Evolutionary conservation across 2,888 invertebrate genomes (phyloP), one percentile per base, ranked within the genome.

Genomic region (Drosophila paracracens): DNA sequence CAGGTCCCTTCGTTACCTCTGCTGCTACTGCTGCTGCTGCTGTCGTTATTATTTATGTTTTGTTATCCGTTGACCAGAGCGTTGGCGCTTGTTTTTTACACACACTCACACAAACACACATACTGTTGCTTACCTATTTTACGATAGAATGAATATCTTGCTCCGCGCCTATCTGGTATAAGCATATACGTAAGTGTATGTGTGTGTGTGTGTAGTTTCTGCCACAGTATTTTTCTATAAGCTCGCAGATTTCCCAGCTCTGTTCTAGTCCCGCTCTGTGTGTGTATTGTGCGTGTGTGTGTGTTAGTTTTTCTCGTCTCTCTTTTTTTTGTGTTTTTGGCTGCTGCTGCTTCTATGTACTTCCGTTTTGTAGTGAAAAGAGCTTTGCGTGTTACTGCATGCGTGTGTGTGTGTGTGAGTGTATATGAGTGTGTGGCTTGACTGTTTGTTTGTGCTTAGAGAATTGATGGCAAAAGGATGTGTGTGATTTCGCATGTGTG

Each of bases 31-130:
- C 62, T 63, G 21, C 69, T 48, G 62, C 75, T 70, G 33, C 71
- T 81, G 87, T 83, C 85, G 86, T 91, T 91, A 91, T 91, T 91
- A 91, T 91, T 91, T 91, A 91, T 91, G 91, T 87, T 86, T 87
- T 89, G 90, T 91, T 91, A 83, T 90, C 88, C 90, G 91, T 84
- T 90, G 84, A 86, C 89, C 89, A 89, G 89, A 91, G 88, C 79
- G 73, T 87, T 83, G 82, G 74, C 74, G 82, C 85, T 88, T 82
- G 84, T 85, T 90, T 83, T 81, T 74, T 76, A 65, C 48, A 62
- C 71, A 67, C 71, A 56, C 74, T 66, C 70, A 58, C 66, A 57
- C 57, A 58, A 57, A 21, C 43, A 58, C 57, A 67, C 63, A 62
- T 63, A 52, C 58, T 64, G 79, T 68, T 75, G 79, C 82, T 88